These are phyloP conservation scores for Drosophila lowei DNA, from an alignment of 1,140 invertebrate genomes.

Conservation along the genomic window DNA sequence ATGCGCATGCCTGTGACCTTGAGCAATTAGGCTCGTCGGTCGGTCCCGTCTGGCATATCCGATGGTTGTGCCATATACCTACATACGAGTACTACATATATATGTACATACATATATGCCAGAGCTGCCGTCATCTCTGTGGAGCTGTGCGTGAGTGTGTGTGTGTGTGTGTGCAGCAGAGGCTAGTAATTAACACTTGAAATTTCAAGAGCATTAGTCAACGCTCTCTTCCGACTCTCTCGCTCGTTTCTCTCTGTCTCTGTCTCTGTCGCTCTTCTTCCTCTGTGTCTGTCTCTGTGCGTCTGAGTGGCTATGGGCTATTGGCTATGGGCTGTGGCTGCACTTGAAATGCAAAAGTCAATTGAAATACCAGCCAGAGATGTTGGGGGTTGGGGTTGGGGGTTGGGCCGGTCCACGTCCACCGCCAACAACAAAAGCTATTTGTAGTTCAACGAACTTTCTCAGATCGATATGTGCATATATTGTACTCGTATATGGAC, in stretches of 20 bases:
- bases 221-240: conserved; percentile 34
- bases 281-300: conserved; percentile 19
- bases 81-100: conserved; percentile 25
- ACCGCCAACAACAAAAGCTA: conserved; percentile 21
- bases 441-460: conserved; percentile 65
- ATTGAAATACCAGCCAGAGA: conserved; percentile 36
- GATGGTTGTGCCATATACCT: conserved; percentile 62
- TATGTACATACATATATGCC: neutral
- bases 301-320: conserved; percentile 51
- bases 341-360: conserved; percentile 66
- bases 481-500: neutral
- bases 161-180: conserved; percentile 39
- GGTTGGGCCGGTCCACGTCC: too few relatives aligned
- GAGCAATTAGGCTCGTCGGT: conserved; percentile 70
- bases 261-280: conserved; percentile 3
- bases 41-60: conserved; percentile 45
- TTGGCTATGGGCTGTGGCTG: conserved; percentile 16
- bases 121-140: conserved; percentile 4
- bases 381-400: neutral
- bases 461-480: conserved; percentile 46
- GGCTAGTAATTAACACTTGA: conserved; percentile 76
- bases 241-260: neutral
- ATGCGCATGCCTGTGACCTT: conserved; percentile 79
- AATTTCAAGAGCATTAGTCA: conserved; percentile 72
- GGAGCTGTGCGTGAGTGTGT: neutral